These are phyloP conservation scores for Hesperophylax magnus DNA, from an alignment of 1,140 invertebrate species.

Conservation along the genomic window DNA sequence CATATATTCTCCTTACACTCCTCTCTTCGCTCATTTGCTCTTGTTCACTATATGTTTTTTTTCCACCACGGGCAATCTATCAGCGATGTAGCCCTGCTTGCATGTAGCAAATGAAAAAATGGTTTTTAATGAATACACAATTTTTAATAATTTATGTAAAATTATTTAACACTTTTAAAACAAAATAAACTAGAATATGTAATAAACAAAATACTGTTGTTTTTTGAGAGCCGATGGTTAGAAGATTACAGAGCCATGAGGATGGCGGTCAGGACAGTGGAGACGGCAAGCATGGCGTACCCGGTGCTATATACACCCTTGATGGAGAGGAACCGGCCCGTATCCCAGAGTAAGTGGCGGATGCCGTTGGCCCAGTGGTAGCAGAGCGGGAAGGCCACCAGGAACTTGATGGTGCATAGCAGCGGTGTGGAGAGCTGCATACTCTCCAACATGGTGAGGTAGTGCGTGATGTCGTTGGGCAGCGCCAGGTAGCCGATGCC, in stretches of 20 bases:
- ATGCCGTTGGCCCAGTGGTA: slow-evolving; percentile 81
- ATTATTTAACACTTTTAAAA: slow-evolving; percentile 15
- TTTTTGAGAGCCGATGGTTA: slow-evolving; percentile 2
- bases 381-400: slow-evolving; percentile 75
- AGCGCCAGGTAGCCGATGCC: slow-evolving; percentile 71
- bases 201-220: slow-evolving; percentile 29
- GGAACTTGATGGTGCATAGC: slow-evolving; percentile 69
- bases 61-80: too few species aligned
- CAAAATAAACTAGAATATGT: slow-evolving; percentile 11
- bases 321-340: slow-evolving; percentile 78
- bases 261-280: slow-evolving; percentile 63
- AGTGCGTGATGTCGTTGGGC: slow-evolving; percentile 72
- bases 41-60: too few species aligned
- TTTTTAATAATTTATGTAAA: slow-evolving; percentile 30
- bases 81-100: too few species aligned
- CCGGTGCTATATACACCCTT: slow-evolving; percentile 81
- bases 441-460: slow-evolving; percentile 71
- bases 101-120: too few species aligned
- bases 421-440: slow-evolving; percentile 70
- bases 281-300: slow-evolving; percentile 73
- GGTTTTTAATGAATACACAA: slow-evolving; percentile 10
- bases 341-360: slow-evolving; percentile 82
- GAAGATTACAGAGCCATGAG: slow-evolving; percentile 65
- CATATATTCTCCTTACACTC: too few species aligned
- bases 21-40: too few species aligned